Percentiles rank a stretch among this genome's conserved stretches.
Evolutionary conservation across 1,140 invertebrate species (phyloP).

Genomic region (Frieseomelitta varia): DNA sequence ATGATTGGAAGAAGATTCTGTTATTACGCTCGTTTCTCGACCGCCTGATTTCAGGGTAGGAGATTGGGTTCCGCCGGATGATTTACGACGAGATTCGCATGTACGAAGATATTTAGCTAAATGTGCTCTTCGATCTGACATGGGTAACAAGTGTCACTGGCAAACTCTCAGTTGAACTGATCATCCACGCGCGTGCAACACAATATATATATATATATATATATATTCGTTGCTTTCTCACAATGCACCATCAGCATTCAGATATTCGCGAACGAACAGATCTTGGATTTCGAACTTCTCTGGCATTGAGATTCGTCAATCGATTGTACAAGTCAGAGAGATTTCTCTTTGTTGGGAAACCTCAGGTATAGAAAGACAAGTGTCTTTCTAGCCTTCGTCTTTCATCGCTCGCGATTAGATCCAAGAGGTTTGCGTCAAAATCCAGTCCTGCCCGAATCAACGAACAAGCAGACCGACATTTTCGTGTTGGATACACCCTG

Average conservation of each 20-base stretch:
- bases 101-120: constrained; percentile 25
- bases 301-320: background rate
- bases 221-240: background rate
- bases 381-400: background rate
- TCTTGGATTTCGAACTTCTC: background rate
- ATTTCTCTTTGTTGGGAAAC: no score
- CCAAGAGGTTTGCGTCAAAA: background rate
- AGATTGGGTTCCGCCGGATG: constrained; percentile 18
- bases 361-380: background rate
- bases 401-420: background rate
- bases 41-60: constrained; percentile 40
- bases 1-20: background rate
- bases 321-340: background rate
- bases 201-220: constrained; percentile 18
- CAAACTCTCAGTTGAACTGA: constrained; percentile 33
- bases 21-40: constrained; percentile 19
- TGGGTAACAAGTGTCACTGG: constrained; percentile 47
- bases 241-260: background rate
- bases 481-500: constrained; percentile 44
- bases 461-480: constrained; percentile 7
- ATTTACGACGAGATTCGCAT: constrained; percentile 51
- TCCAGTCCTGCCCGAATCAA: background rate
- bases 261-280: background rate
- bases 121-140: constrained; percentile 35
- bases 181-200: constrained; percentile 10